These are phyloP conservation scores for Neomonachus schauinslandi DNA, from an alignment of 2,113 vertebrate species.

Conservation along the genomic window DNA sequence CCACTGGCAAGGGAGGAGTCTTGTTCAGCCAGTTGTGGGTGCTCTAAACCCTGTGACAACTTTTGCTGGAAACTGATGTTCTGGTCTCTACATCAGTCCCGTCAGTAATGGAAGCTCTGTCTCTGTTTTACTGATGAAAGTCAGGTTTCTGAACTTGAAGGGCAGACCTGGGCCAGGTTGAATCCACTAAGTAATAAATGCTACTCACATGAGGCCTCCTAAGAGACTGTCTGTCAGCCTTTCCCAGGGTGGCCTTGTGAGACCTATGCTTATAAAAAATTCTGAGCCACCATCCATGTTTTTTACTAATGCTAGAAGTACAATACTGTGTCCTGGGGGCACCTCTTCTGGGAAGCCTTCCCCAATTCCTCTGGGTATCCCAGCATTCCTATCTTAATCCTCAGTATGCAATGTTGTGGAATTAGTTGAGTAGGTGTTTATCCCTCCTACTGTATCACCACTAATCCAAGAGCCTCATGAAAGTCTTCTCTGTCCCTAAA, in stretches of 20 bases:
- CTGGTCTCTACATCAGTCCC: background rate
- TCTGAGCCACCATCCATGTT: background rate
- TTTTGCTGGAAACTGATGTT: background rate
- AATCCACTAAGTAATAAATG: background rate
- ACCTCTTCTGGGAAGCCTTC: background rate
- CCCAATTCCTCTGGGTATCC: background rate
- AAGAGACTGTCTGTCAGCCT: background rate
- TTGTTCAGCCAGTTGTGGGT: background rate
- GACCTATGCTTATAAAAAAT: background rate
- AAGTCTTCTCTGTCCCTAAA: background rate
- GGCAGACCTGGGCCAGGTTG: background rate
- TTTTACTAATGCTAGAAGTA: background rate
- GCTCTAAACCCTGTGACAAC: background rate
- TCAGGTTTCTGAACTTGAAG: conserved; percentile 48
- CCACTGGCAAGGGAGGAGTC: background rate
- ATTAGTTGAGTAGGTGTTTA: background rate
- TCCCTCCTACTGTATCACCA: background rate
- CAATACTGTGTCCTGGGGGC: background rate
- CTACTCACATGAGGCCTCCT: background rate
- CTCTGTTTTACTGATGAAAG: conserved; percentile 18
- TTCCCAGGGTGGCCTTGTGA: background rate
- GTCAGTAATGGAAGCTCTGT: background rate
- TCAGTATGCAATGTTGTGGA: background rate
- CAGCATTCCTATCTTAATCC: background rate
- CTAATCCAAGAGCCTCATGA: background rate